A percentile compares a stretch with the other conserved stretches of the same genome.
Conservation (phyloP, 2,113 vertebrate species). For the Ivindomyrus marchei region DNA sequence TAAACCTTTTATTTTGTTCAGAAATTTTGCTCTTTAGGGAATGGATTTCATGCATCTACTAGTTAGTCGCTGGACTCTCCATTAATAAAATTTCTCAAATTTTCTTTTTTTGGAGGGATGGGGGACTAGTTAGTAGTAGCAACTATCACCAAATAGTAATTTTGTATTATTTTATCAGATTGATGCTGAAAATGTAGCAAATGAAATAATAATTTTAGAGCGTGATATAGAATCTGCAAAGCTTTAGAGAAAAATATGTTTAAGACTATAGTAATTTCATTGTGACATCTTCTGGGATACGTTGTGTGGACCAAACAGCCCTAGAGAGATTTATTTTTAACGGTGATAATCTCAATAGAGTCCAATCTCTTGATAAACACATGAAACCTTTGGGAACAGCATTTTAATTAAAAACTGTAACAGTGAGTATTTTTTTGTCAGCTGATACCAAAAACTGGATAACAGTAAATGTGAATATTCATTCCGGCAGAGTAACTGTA, state of each 20-base stretch:
- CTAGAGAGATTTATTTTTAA: not conserved
- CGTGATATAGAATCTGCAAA: not conserved
- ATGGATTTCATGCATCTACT: not conserved
- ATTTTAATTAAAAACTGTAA: slow-evolving; percentile 3
- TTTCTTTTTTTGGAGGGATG: not conserved
- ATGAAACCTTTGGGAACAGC: not conserved
- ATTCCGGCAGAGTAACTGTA: not conserved
- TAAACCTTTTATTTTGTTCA: not conserved
- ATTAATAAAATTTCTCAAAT: not conserved
- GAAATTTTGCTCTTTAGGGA: not conserved
- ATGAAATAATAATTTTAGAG: not conserved
- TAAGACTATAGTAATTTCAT: not conserved
- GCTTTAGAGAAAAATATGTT: not conserved
- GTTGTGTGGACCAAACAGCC: not conserved
- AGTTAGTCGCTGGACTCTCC: not conserved
- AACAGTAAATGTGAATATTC: not conserved
- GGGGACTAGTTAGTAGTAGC: not conserved
- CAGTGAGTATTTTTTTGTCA: not conserved
- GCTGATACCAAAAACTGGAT: not conserved
- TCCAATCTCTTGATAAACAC: not conserved
- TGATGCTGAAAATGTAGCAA: not conserved
- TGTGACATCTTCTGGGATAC: not conserved
- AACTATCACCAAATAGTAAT: not conserved
- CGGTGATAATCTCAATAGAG: not conserved
- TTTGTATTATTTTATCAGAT: not conserved